Evolutionary conservation across 2,888 invertebrate genomes (phyloP).

Genomic region (Cabera pusaria): DNA sequence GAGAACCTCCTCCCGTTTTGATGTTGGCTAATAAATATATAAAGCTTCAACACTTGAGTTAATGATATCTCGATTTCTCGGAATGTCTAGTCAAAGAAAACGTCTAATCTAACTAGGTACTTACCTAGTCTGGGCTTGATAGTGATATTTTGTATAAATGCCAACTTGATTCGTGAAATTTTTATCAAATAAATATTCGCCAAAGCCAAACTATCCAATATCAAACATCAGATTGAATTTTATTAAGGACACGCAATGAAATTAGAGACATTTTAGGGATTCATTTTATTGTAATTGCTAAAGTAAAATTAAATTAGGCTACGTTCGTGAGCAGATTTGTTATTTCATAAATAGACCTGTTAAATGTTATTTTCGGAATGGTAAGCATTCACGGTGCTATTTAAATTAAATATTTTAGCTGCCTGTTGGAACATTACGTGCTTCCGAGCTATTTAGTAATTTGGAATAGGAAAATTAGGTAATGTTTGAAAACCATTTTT

Average conservation of each 20-base stretch:
- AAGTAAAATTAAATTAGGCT: slow-evolving; percentile 15
- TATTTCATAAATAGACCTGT: slow-evolving; percentile 15
- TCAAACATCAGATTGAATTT: slow-evolving; percentile 7
- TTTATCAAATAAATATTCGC: too few relatives aligned
- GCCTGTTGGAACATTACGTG: slow-evolving; percentile 19
- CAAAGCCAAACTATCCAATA: too few relatives aligned
- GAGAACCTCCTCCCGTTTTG: too few relatives aligned
- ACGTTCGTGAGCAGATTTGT: slow-evolving; percentile 6
- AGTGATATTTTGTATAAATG: too few relatives aligned
- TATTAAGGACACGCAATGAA: slow-evolving; percentile 12
- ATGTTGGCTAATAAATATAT: too few relatives aligned
- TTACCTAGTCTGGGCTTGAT: too few relatives aligned
- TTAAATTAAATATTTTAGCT: slow-evolving; percentile 15
- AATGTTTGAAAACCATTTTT: too few relatives aligned
- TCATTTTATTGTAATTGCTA: slow-evolving; percentile 15
- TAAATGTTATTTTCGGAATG: slow-evolving; percentile 9
- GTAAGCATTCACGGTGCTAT: slow-evolving; percentile 8
- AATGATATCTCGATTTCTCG: too few relatives aligned
- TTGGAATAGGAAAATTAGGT: slow-evolving; percentile 4
- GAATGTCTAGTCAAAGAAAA: too few relatives aligned
- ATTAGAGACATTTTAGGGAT: slow-evolving; percentile 13
- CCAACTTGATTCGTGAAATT: too few relatives aligned
- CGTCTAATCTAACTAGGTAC: too few relatives aligned
- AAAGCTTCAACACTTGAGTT: too few relatives aligned
- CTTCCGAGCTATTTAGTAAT: slow-evolving; percentile 16